phyloP scores from a whole-genome alignment of 1,140 invertebrate species.

The Plodia interpunctella region DNA sequence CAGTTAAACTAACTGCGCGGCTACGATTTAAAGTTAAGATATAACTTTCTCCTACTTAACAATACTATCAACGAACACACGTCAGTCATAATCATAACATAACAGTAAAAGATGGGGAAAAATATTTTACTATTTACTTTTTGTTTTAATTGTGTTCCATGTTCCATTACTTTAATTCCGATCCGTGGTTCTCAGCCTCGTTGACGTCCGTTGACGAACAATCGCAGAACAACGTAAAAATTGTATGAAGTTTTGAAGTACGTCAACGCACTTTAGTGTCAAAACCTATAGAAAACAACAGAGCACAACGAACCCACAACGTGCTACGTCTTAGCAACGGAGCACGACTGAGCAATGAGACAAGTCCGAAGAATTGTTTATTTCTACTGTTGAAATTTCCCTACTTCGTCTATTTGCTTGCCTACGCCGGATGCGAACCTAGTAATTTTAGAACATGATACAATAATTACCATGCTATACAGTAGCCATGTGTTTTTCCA shows the following conservation, averaged over 20 bases:
- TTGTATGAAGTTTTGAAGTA: too few relatives aligned
- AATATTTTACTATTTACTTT: not conserved
- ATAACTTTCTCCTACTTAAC: constrained; percentile 4
- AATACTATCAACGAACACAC: constrained; percentile 3
- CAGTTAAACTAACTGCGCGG: not conserved
- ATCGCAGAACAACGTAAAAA: too few relatives aligned
- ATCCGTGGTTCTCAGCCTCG: too few relatives aligned
- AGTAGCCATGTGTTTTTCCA: not conserved
- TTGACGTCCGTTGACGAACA: too few relatives aligned
- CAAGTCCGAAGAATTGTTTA: too few relatives aligned
- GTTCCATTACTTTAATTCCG: too few relatives aligned
- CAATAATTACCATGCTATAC: not conserved
- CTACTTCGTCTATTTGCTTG: constrained; percentile 32
- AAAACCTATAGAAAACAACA: too few relatives aligned
- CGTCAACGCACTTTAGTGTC: too few relatives aligned
- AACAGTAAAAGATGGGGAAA: not conserved
- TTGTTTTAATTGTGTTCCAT: too few relatives aligned
- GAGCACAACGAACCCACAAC: too few relatives aligned
- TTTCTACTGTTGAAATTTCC: constrained; percentile 29
- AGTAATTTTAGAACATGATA: constrained; percentile 8
- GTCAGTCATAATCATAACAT: constrained; percentile 1
- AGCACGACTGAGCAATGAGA: too few relatives aligned
- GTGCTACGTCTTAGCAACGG: too few relatives aligned
- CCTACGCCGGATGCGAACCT: constrained; percentile 13
- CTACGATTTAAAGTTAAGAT: not conserved